Base-by-base conservation (phyloP, 2,888 invertebrate species). In the Electrophaes corylata region DNA sequence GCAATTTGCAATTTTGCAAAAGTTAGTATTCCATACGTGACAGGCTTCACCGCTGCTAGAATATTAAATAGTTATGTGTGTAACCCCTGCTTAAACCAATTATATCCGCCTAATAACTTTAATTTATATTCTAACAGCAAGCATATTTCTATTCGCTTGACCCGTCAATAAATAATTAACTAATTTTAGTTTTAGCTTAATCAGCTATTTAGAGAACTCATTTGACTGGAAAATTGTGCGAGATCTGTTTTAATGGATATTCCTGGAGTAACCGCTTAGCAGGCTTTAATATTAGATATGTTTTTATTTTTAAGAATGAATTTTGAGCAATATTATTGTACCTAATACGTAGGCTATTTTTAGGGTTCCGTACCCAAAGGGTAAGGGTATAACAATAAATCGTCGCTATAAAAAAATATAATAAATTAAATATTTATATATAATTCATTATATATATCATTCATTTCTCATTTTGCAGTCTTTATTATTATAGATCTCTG, bases 191-290 rank as follows among this genome's bases (percentile, higher is more conserved):
- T 90, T 87, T 77, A 79, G 90, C 91, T 86, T 88, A 88, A 88
- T 90, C 86, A 82, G 89, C 90, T 86, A 88, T 90, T 91, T 90
- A 91, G 91, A 84, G 85, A 88, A 88, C 85, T 88, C 87, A 91
- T 89, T 89, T 89, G 83, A 84, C 84, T 84, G 82, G 85, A 79
- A 88, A 90, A 89, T 88, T 89, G 81, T 86, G 80, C 78, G 78
- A 79, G 73, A 75, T 67, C 76, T 66, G 70, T 67, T 69, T 72
- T 74, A 78, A 82, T 82, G 75, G 78, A 80, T 79, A 81, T 78
- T 65, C 79, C 12, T 19, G 67, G 65, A 74, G 69, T 76, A 77
- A 75, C 68, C 72, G 72, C 71, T 64, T 63, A 64, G 66, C 62
- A 65, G 66, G 64, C 45, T 59, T 60, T 43, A 51, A 60, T 65